Evolutionary conservation across 2,797 vertebrate species (phyloP).

Genomic region (Falco naumanni): DNA sequence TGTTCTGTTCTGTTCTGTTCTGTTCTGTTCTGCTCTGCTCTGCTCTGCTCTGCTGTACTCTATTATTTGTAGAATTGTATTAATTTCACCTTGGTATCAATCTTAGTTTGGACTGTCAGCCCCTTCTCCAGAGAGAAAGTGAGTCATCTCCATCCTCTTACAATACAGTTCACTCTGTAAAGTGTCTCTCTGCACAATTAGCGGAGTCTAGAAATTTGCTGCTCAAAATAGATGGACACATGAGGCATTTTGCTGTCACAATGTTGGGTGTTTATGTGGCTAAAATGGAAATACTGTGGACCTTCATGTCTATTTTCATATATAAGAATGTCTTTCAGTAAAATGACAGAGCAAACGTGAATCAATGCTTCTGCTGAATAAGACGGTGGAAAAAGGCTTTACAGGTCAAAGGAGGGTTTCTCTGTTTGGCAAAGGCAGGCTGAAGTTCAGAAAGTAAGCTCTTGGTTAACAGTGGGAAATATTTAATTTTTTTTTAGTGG

Average conservation of each 20-base stretch:
- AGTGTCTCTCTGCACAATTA: neutral
- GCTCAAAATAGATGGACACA: neutral
- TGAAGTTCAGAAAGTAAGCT: neutral
- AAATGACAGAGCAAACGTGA: neutral
- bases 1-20: neutral
- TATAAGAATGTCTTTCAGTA: neutral
- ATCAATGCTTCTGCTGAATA: neutral
- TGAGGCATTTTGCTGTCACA: neutral
- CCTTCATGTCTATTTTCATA: neutral
- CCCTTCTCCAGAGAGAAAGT: neutral
- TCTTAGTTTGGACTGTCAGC: neutral
- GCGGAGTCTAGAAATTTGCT: neutral
- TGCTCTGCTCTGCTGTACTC: too few relatives aligned
- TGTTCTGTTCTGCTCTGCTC: neutral
- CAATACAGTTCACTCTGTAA: neutral
- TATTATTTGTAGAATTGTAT: neutral
- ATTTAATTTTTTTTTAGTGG: neutral
- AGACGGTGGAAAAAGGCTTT: neutral
- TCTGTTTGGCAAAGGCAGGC: neutral
- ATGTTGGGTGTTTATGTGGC: fast-evolving
- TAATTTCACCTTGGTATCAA: neutral
- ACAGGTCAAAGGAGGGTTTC: neutral
- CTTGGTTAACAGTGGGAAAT: neutral
- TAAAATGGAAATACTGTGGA: neutral
- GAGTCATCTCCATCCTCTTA: neutral